phyloP scores from a whole-genome alignment of 2,113 vertebrate genomes.

The Blennius ocellaris region DNA sequence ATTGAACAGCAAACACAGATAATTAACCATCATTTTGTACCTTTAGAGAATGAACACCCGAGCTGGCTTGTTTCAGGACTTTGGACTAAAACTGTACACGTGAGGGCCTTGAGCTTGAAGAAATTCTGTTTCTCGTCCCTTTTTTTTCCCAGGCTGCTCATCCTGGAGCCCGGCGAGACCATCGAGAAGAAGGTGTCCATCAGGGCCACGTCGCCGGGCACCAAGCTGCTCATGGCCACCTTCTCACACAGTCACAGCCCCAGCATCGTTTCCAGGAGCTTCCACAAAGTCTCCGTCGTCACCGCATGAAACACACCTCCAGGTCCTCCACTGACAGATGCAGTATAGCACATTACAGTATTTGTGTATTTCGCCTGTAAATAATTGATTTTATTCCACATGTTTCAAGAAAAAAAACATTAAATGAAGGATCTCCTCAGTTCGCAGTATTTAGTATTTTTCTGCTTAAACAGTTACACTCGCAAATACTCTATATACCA shows the following conservation, averaged over 20 bases:
- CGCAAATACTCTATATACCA: too few species aligned
- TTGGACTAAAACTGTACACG: not conserved
- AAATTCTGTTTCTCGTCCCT: not conserved
- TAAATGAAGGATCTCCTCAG: too few species aligned
- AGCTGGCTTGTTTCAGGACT: not conserved
- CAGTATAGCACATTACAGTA: too few species aligned
- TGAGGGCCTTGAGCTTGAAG: not conserved
- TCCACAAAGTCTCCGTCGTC: conserved; percentile 56
- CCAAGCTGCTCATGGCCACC: conserved; percentile 66
- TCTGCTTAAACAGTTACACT: too few species aligned
- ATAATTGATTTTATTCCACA: too few species aligned
- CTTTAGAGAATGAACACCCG: not conserved
- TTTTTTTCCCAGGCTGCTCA: conserved; percentile 31
- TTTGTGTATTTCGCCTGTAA: too few species aligned
- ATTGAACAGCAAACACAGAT: not conserved
- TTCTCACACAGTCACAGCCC: conserved; percentile 53
- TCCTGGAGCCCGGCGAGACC: conserved; percentile 44
- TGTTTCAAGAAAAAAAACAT: too few species aligned
- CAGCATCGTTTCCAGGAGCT: conserved; percentile 43
- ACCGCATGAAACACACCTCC: not conserved
- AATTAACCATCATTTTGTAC: conserved; percentile 5
- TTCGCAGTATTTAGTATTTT: too few species aligned
- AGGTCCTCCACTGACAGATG: not conserved
- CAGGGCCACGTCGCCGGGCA: conserved; percentile 60
- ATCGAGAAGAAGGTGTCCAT: conserved; percentile 65